These are phyloP conservation scores for Crotalus horridus DNA, from an alignment of 2,113 vertebrate genomes.

Conservation along the genomic window DNA sequence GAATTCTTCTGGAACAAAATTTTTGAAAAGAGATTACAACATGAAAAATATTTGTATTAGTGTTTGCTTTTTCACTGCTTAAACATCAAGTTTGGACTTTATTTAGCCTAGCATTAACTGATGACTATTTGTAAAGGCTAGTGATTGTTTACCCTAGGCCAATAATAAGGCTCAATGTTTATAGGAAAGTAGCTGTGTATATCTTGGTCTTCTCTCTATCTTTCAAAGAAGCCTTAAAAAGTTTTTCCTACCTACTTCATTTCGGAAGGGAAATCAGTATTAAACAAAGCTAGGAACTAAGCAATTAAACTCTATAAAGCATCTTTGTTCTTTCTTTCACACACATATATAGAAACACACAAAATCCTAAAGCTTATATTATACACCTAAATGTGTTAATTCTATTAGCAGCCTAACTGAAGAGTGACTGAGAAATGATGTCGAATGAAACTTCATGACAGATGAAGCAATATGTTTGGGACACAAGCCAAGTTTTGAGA, in stretches of 20 bases:
- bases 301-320: slow-evolving; percentile 19
- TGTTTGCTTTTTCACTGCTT: slow-evolving; percentile 44
- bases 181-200: slow-evolving; percentile 50
- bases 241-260: not conserved
- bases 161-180: slow-evolving; percentile 57
- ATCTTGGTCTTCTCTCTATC: slow-evolving; percentile 31
- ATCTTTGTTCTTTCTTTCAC: not conserved
- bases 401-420: not conserved
- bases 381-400: fast-evolving
- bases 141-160: slow-evolving; percentile 62
- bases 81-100: slow-evolving; percentile 39
- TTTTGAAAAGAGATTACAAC: slow-evolving; percentile 9
- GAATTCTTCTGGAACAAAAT: slow-evolving; percentile 23
- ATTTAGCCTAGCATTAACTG: slow-evolving; percentile 46
- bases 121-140: slow-evolving; percentile 63
- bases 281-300: not conserved
- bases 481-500: not conserved
- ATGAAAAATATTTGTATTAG: slow-evolving; percentile 37
- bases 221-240: not conserved
- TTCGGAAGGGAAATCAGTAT: slow-evolving; percentile 23
- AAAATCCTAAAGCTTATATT: not conserved
- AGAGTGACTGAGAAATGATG: not conserved
- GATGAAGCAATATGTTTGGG: slow-evolving; percentile 16
- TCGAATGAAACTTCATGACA: slow-evolving; percentile 1
- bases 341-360: not conserved